Evolutionary conservation across 2,888 invertebrate species (phyloP), one percentile per base, ranked within the genome.

Genomic region (Folsomia candida): DNA sequence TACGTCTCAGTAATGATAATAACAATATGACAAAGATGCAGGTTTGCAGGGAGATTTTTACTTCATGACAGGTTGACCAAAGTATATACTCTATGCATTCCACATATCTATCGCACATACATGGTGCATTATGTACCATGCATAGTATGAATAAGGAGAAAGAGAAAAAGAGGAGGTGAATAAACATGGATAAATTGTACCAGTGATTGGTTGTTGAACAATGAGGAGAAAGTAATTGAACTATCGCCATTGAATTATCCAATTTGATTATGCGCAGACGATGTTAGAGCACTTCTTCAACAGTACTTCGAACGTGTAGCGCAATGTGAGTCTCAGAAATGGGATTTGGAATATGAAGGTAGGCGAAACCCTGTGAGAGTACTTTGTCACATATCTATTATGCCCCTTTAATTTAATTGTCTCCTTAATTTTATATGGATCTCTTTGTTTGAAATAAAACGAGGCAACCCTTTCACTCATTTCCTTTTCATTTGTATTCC

Each of bases 261-360:
- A n/a, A n/a, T n/a, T n/a, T n/a, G 20, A 22, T 54, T 54, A 22
- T 64, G 51, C 37, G 63, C 90, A 91, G 92, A 87, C 86, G 87
- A 89, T 87, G 91, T 95, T 89, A 91, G 91, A 90, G 90, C 89
- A 89, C 91, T 95, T 88, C 90, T 92, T 88, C 90, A 93, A 90
- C 91, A 93, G 88, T 94, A 96, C 90, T 91, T 92, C 91, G 91
- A 93, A 87, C 94, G 94, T 89, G 91, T 97, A 90, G 91, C 91
- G 90, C 89, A 91, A 88, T 93, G 96, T 90, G 97, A 97, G 90
- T 92, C 94, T 88, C 94, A 95, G 88, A 97, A 97, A 90, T 98
- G 97, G 92, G 98, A 98, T 92, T 94, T 98, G 93, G 98, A 98
- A 91, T 92, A 93, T 89, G 94, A 96, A 90, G 96, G 97, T 89